phyloP scores from a whole-genome alignment of 2,888 invertebrate genomes.

The Caradrina kadenii region DNA sequence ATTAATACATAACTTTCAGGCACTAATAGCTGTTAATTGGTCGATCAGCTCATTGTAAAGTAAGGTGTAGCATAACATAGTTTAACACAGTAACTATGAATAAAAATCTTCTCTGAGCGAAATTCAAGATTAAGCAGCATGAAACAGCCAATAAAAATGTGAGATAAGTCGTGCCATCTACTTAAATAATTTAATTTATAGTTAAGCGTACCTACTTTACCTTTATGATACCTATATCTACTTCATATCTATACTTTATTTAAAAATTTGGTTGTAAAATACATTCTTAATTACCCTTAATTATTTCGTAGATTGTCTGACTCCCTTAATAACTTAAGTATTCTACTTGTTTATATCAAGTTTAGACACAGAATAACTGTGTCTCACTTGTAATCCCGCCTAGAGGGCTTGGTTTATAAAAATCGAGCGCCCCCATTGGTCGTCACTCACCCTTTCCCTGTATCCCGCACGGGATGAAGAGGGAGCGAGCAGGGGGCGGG shows the following conservation, averaged over 20 bases:
- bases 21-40: no score
- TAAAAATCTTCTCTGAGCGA: neutral
- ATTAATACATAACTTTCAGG: no score
- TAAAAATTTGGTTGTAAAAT: neutral
- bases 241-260: neutral
- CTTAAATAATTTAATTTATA: no score
- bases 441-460: constrained; percentile 70
- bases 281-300: neutral
- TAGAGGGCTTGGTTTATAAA: constrained; percentile 69
- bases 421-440: constrained; percentile 73
- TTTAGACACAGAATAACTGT: constrained; percentile 53
- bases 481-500: constrained; percentile 74
- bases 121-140: neutral
- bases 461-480: constrained; percentile 69
- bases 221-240: neutral
- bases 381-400: constrained; percentile 71
- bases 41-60: no score
- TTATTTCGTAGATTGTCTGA: neutral
- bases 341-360: constrained; percentile 26
- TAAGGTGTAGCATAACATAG: no score
- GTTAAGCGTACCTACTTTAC: neutral
- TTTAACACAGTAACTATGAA: neutral
- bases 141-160: neutral
- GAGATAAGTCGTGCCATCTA: no score
- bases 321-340: constrained; percentile 4